Percentiles rank a stretch among this genome's conserved stretches.
Conservation (phyloP, 2,888 invertebrate genomes). For the Stenodema calcarata region DNA sequence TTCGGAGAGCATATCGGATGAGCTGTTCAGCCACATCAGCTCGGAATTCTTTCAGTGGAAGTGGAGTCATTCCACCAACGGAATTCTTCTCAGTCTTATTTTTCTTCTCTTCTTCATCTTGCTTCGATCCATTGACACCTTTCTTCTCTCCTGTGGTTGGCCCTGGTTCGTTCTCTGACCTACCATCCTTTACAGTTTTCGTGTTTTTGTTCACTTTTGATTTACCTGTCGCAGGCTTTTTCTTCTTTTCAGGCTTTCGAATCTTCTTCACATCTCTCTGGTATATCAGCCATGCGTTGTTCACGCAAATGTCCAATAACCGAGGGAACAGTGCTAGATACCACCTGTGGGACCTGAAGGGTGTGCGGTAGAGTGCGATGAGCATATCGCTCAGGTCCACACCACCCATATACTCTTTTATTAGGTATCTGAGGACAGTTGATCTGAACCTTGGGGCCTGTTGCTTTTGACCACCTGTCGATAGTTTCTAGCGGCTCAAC, state of each 20-base stretch:
- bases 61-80: background rate
- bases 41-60: conserved; percentile 33
- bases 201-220: background rate
- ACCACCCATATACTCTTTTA: conserved; percentile 34
- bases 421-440: conserved; percentile 30
- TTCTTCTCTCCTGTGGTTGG: too few relatives aligned
- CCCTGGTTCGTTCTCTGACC: background rate
- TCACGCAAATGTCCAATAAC: background rate
- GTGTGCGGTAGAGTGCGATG: conserved; percentile 2
- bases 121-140: too few relatives aligned
- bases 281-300: background rate
- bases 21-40: conserved; percentile 11
- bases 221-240: background rate
- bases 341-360: conserved; percentile 3
- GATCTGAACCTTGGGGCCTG: background rate
- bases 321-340: background rate
- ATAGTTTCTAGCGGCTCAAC: conserved; percentile 49
- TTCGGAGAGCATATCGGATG: background rate
- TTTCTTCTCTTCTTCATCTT: too few relatives aligned
- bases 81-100: too few relatives aligned
- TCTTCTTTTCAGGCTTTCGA: background rate
- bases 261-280: conserved; percentile 6
- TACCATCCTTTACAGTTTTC: too few relatives aligned
- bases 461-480: conserved; percentile 47
- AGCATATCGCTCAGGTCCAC: conserved; percentile 23